phyloP scores from a whole-genome alignment of 1,140 invertebrate genomes.

The Hyles euphorbiae region DNA sequence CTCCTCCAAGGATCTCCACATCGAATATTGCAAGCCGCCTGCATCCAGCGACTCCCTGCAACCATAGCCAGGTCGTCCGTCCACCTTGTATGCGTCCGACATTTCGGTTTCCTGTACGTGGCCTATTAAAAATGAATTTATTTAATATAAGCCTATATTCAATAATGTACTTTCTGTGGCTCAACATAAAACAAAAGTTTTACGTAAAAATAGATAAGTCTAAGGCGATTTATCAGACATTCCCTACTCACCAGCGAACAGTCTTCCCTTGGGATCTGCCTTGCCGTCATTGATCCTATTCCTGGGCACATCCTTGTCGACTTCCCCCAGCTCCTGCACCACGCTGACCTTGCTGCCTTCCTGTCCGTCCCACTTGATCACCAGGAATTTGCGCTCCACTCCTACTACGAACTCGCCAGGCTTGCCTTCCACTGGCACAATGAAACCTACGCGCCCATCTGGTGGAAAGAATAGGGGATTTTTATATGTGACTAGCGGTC shows the following conservation, averaged over 20 bases:
- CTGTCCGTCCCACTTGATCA: conserved; percentile 83
- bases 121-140: no score
- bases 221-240: background rate
- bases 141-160: no score
- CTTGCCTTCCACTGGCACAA: conserved; percentile 81
- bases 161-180: no score
- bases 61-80: no score
- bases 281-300: conserved; percentile 93
- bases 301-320: conserved; percentile 76
- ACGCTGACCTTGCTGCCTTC: conserved; percentile 68
- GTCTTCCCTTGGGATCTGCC: conserved; percentile 84
- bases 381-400: conserved; percentile 76
- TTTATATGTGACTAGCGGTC: no score
- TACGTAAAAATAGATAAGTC: no score
- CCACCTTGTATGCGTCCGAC: no score
- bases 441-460: conserved; percentile 74
- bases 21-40: no score
- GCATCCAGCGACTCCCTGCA: no score
- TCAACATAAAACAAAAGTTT: no score
- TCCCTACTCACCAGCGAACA: conserved; percentile 81
- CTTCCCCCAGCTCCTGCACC: conserved; percentile 73
- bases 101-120: no score
- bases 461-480: background rate
- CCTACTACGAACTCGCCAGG: conserved; percentile 81
- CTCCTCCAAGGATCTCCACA: no score